These are phyloP conservation scores for Campopleginae sp. DNA, from an alignment of 2,888 invertebrate genomes.

Conservation along the genomic window DNA sequence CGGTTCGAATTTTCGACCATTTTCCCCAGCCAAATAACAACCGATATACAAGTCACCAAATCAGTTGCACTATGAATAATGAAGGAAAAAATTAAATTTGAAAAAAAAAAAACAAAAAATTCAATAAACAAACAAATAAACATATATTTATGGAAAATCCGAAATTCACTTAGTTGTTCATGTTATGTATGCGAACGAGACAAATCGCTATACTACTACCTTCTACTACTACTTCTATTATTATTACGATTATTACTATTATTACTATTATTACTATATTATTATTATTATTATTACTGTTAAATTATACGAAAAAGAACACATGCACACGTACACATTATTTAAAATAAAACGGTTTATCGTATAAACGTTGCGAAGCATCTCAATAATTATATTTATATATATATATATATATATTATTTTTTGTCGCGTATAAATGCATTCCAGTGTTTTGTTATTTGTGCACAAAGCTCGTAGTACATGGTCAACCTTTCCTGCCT, in stretches of 20 bases:
- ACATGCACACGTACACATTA: constrained; percentile 77
- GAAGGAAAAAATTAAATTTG: neutral
- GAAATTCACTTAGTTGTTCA: constrained; percentile 49
- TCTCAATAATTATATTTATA: constrained; percentile 34
- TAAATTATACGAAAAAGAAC: constrained; percentile 73
- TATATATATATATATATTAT: constrained; percentile 21
- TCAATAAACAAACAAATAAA: constrained; percentile 12
- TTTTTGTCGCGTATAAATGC: constrained; percentile 13
- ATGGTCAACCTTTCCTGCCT: neutral
- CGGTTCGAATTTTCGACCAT: constrained; percentile 37
- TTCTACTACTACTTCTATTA: constrained; percentile 63
- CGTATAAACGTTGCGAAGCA: constrained; percentile 63
- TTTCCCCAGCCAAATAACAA: constrained; percentile 44
- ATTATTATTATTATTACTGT: constrained; percentile 66
- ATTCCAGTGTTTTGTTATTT: constrained; percentile 11
- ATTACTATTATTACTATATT: constrained; percentile 63
- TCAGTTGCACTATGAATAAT: constrained; percentile 6
- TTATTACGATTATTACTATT: constrained; percentile 61
- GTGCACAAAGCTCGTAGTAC: neutral
- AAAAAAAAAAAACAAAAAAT: constrained; percentile 3
- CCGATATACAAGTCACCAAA: neutral
- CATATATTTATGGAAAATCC: constrained; percentile 27
- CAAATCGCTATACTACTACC: constrained; percentile 66
- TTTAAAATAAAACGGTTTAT: constrained; percentile 81
- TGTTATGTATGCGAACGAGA: constrained; percentile 63